Percentiles rank a stretch among this genome's conserved stretches.
Conservation (phyloP, 2,888 invertebrate genomes). For the Stenurella melanura region DNA sequence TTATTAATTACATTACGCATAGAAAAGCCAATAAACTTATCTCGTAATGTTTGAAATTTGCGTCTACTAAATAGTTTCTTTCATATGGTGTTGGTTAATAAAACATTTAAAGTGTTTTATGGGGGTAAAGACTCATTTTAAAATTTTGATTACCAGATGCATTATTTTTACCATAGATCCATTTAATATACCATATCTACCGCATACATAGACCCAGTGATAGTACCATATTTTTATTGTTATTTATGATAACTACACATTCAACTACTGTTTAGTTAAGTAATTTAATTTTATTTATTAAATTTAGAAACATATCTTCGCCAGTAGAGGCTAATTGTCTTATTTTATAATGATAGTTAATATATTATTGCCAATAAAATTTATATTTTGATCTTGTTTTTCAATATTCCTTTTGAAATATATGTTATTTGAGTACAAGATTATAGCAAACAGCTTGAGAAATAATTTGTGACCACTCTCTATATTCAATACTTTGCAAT, state of each 20-base stretch:
- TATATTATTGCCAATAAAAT: conserved; percentile 28
- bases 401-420: background rate
- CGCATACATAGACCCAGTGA: conserved; percentile 40
- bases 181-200: conserved; percentile 32
- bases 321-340: conserved; percentile 42
- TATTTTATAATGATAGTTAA: conserved; percentile 29
- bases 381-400: conserved; percentile 14
- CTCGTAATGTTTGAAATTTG: background rate
- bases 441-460: too few species aligned
- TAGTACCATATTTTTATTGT: conserved; percentile 38
- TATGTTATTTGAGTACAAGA: too few species aligned
- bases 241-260: conserved; percentile 28
- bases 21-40: background rate
- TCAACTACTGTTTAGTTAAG: conserved; percentile 31
- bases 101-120: conserved; percentile 1
- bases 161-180: conserved; percentile 35
- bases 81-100: conserved; percentile 22
- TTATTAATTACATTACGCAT: background rate
- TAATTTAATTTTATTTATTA: conserved; percentile 38
- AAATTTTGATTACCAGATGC: conserved; percentile 31
- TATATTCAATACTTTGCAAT: too few species aligned
- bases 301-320: conserved; percentile 32
- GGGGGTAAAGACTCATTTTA: conserved; percentile 34
- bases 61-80: conserved; percentile 11
- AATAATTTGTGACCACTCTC: too few species aligned